Percentiles rank a stretch among this genome's conserved stretches.
Evolutionary conservation across 1,140 invertebrate genomes (phyloP).

Genomic region (Stratiolaelaps scimitus): DNA sequence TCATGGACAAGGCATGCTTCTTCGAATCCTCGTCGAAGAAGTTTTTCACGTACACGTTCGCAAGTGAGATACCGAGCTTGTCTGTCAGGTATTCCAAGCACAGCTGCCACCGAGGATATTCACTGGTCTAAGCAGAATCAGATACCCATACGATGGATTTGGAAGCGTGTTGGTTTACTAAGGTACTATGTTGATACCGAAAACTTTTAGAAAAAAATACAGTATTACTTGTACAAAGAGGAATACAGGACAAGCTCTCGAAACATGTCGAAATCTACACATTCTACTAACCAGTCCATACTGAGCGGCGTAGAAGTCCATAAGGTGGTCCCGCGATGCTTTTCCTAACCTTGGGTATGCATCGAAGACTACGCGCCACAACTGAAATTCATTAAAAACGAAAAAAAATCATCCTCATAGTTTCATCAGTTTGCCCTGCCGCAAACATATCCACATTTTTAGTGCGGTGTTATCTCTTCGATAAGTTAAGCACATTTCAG

Average conservation of each 20-base stretch:
- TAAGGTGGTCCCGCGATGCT: slow-evolving; percentile 53
- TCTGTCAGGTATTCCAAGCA: slow-evolving; percentile 38
- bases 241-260: no score
- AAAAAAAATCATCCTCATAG: no score
- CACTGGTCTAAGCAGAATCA: slow-evolving; percentile 41
- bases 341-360: slow-evolving; percentile 62
- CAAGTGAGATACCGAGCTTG: slow-evolving; percentile 44
- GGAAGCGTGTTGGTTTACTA: slow-evolving; percentile 49
- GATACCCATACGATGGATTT: background rate
- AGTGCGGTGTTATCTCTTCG: no score
- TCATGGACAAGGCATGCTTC: slow-evolving; percentile 37
- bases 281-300: slow-evolving; percentile 60
- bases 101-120: slow-evolving; percentile 39
- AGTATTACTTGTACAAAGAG: no score
- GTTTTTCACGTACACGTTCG: slow-evolving; percentile 44
- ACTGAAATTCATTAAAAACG: no score
- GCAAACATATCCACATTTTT: no score
- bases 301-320: slow-evolving; percentile 57
- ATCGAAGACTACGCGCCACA: slow-evolving; percentile 61
- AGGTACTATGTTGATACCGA: slow-evolving; percentile 48
- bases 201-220: no score
- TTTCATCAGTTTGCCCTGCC: no score
- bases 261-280: no score
- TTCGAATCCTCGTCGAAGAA: slow-evolving; percentile 46
- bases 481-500: no score